These are phyloP conservation scores for Trachops cirrhosus DNA, from an alignment of 2,797 vertebrate species.

Conservation along the genomic window DNA sequence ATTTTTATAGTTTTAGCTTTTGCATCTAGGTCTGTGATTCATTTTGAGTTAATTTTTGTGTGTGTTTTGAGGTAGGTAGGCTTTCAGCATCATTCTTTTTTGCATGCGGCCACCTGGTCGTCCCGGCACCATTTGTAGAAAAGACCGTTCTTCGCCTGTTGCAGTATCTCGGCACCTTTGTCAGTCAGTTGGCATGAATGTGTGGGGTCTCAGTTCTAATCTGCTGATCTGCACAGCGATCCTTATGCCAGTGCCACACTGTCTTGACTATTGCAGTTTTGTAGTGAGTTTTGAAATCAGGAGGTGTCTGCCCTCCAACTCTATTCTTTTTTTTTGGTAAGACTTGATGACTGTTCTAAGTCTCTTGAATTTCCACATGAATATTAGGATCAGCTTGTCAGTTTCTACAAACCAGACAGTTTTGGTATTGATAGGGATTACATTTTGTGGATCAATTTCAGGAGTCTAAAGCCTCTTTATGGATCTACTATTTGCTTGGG, in stretches of 20 bases:
- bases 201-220: not conserved
- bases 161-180: not conserved
- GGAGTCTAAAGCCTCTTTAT: conserved; percentile 1
- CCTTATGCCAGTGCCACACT: not conserved
- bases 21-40: not conserved
- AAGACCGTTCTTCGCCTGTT: not conserved
- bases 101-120: not conserved
- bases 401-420: not conserved
- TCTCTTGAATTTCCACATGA: not conserved
- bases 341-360: conserved; percentile 10
- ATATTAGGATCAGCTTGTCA: conserved; percentile 17
- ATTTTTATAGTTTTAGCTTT: not conserved
- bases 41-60: conserved; percentile 9
- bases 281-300: not conserved
- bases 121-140: not conserved
- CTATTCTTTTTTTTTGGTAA: not conserved
- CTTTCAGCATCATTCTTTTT: not conserved
- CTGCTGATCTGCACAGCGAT: not conserved
- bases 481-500: not conserved
- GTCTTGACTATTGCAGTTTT: not conserved
- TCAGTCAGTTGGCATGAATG: not conserved
- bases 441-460: not conserved
- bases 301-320: not conserved
- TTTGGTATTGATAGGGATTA: conserved; percentile 8
- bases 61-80: not conserved